A percentile compares a stretch with the other conserved stretches of the same genome.
phyloP scores from a whole-genome alignment of 1,140 invertebrate species.

The Camponotus pennsylvanicus region DNA sequence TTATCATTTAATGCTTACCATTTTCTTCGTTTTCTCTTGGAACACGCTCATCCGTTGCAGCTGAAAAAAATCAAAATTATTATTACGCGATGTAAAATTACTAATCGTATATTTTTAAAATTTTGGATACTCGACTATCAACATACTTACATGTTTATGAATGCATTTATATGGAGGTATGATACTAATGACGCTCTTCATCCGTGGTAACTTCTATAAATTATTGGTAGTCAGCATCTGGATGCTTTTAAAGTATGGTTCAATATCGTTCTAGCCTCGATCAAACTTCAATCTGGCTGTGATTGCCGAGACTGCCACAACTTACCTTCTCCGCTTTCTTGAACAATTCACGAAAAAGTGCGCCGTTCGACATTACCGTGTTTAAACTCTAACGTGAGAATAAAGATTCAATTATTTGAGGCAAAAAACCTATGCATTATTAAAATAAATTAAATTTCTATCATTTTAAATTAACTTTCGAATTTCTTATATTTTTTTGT shows the following conservation, averaged over 20 bases:
- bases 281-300: conserved; percentile 24
- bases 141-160: conserved; percentile 83
- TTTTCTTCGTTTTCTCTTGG: conserved; percentile 81
- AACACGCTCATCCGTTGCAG: conserved; percentile 81
- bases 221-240: conserved; percentile 48
- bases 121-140: conserved; percentile 7
- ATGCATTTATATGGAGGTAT: conserved; percentile 83
- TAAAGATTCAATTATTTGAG: neutral
- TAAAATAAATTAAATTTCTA: neutral
- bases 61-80: conserved; percentile 78
- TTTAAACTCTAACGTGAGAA: conserved; percentile 70
- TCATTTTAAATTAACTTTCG: neutral
- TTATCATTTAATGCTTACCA: conserved; percentile 73
- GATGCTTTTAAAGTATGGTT: conserved; percentile 26
- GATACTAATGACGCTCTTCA: conserved; percentile 81
- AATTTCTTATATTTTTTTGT: neutral
- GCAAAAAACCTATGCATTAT: neutral
- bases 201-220: conserved; percentile 81
- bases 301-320: conserved; percentile 16
- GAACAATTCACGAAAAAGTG: conserved; percentile 70
- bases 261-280: conserved; percentile 26
- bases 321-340: conserved; percentile 77
- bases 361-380: conserved; percentile 66
- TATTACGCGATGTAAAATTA: conserved; percentile 4
- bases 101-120: neutral